These are phyloP conservation scores for Peromyscus attwateri DNA, from an alignment of 2,797 vertebrate genomes.

Conservation along the genomic window DNA sequence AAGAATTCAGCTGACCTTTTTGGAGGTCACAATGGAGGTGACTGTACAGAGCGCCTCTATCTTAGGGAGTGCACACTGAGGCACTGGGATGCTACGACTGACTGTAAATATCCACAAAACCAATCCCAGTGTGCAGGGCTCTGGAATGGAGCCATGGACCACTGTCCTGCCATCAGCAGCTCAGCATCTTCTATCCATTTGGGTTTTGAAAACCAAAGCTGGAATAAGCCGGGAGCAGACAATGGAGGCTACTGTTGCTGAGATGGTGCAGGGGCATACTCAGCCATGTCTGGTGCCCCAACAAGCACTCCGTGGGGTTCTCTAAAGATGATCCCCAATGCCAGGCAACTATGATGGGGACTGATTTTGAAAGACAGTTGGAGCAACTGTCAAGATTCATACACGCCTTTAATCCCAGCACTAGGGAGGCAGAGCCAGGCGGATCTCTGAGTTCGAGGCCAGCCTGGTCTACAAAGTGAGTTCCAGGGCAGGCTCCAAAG, in stretches of 20 bases:
- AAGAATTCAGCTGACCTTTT: background rate
- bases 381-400: background rate
- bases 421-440: too few relatives aligned
- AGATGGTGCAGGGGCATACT: accelerated
- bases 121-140: background rate
- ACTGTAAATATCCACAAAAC: background rate
- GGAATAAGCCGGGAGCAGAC: background rate
- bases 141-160: too few relatives aligned
- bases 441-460: too few relatives aligned
- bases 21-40: background rate
- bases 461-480: too few relatives aligned
- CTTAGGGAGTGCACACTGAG: background rate
- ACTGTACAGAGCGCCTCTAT: background rate
- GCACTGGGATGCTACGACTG: background rate
- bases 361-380: background rate
- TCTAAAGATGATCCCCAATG: background rate
- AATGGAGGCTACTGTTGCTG: accelerated
- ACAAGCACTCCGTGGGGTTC: background rate
- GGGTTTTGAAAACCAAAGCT: background rate
- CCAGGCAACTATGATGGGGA: background rate
- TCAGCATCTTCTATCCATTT: background rate
- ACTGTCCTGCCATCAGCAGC: background rate
- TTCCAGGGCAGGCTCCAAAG: too few relatives aligned
- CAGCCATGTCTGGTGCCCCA: background rate
- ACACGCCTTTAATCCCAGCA: too few relatives aligned